These are phyloP conservation scores for Drosophila parthenogenetica DNA, from an alignment of 2,888 invertebrate genomes.

Conservation along the genomic window DNA sequence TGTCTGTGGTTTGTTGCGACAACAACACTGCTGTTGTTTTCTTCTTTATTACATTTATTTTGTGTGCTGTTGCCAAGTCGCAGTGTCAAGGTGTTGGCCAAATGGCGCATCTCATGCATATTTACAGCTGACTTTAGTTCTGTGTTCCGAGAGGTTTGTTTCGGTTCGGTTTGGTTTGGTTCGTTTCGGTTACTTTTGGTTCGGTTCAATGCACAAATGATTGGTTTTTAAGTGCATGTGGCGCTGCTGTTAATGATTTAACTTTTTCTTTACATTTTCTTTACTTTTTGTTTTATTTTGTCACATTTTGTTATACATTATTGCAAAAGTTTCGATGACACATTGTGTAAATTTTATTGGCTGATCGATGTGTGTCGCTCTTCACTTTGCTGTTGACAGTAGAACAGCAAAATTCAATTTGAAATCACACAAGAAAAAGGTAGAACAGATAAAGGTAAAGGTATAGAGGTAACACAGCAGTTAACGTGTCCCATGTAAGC, in stretches of 20 bases:
- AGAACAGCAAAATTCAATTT: slow-evolving; percentile 65
- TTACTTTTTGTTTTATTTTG: not conserved
- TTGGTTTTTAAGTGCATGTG: slow-evolving; percentile 59
- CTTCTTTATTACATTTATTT: slow-evolving; percentile 52
- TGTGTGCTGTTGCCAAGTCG: slow-evolving; percentile 50
- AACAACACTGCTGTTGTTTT: slow-evolving; percentile 16
- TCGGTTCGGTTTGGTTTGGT: no score
- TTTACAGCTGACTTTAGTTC: slow-evolving; percentile 48
- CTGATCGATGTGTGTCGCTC: slow-evolving; percentile 48
- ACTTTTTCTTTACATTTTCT: slow-evolving; percentile 31
- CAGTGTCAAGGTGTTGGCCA: slow-evolving; percentile 77
- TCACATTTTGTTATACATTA: not conserved
- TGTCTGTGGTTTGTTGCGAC: slow-evolving; percentile 32
- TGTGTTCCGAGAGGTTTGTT: no score
- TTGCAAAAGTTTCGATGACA: slow-evolving; percentile 56
- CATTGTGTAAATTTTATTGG: slow-evolving; percentile 60
- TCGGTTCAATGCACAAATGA: slow-evolving; percentile 75
- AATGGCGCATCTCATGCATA: slow-evolving; percentile 65
- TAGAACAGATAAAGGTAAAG: slow-evolving; percentile 19
- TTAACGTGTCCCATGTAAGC: slow-evolving; percentile 47
- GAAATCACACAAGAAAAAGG: slow-evolving; percentile 28
- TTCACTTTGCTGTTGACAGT: slow-evolving; percentile 50
- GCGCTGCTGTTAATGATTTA: slow-evolving; percentile 39
- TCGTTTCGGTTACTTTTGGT: not conserved
- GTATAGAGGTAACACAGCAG: slow-evolving; percentile 7